Conservation (phyloP, 2,888 invertebrate species). For the Parnassius glacialis region DNA sequence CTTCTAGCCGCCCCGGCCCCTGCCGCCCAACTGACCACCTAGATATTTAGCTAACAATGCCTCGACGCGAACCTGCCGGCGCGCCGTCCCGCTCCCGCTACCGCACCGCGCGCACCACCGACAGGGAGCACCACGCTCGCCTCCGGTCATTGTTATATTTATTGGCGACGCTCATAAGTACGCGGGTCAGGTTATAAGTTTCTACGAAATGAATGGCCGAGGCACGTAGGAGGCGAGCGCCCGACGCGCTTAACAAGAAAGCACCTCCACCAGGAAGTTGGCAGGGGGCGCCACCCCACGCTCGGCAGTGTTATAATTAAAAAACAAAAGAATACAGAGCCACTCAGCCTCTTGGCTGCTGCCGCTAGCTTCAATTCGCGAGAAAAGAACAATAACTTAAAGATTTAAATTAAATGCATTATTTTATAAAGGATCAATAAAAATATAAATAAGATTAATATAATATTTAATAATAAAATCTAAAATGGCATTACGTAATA, state of each 20-base stretch:
- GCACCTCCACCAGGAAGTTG: slow-evolving; percentile 73
- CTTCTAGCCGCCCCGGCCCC: slow-evolving; percentile 55
- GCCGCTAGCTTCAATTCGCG: slow-evolving; percentile 63
- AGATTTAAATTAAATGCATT: not conserved
- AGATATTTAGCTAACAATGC: slow-evolving; percentile 81
- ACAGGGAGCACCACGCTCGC: slow-evolving; percentile 61
- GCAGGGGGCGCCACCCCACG: slow-evolving; percentile 57
- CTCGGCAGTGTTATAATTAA: slow-evolving; percentile 76
- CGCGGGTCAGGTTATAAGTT: slow-evolving; percentile 81
- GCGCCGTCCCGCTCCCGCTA: slow-evolving; percentile 60
- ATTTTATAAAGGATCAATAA: not conserved
- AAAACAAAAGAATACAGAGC: slow-evolving; percentile 80
- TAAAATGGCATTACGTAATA: not conserved
- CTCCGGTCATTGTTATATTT: slow-evolving; percentile 80
- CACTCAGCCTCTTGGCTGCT: slow-evolving; percentile 71
- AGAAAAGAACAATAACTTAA: slow-evolving; percentile 67
- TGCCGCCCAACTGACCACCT: slow-evolving; percentile 65
- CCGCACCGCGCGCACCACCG: slow-evolving; percentile 42
- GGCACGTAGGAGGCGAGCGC: slow-evolving; percentile 76
- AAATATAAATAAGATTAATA: no score
- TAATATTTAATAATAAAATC: not conserved
- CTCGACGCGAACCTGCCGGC: slow-evolving; percentile 57
- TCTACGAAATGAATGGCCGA: slow-evolving; percentile 78
- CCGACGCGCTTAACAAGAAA: slow-evolving; percentile 71
- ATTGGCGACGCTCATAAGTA: slow-evolving; percentile 81